Base-by-base conservation (phyloP, 2,888 invertebrate genomes). In the Dichetophora obliterata region DNA sequence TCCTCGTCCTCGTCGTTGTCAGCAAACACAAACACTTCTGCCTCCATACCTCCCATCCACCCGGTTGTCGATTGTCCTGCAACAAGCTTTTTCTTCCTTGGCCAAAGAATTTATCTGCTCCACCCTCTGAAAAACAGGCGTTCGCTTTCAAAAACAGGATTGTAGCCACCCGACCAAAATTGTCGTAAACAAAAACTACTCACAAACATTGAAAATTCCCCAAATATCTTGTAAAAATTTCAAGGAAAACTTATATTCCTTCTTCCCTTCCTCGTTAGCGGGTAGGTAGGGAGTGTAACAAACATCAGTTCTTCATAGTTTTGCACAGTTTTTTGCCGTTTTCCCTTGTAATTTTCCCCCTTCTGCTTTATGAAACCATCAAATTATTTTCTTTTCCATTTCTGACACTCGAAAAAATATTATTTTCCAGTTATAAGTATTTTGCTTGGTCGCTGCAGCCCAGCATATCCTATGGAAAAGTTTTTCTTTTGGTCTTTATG, bases 311-410 rank as follows among this genome's bases (percentile, higher is more conserved):
- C 43, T 52, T 73, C 50, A 68, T 61, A 65, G 66, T 72, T 75
- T 70, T 31, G 54, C 72, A 11, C 34, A 66, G 34, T 72, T 72
- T 71, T 61, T 75, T 73, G 76, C 74, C 43, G 43, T 76, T 76
- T 73, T 66, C 59, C 74, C 82, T 84, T 85, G 83, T 83, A 85
- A 85, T 85, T 82, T 31, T 79, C 78, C 78, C 78, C 77, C 77
- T 79, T 79, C 84, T 84, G 83, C 84, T 87, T 85, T 87, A 86
- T 86, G 85, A 85, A 86, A 85, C 86, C 86, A 88, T 87, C 86
- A 88, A 88, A 88, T 87, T 87, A 87, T 88, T 88, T 88, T 87
- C 85, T 87, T 88, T 88, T 87, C 86, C 86, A 88, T 87, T 88
- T 88, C 87, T 87, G 87, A 87, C 88, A 88, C 87, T 87, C 86